These are phyloP conservation scores for Caenorhabditis parvicauda DNA, from an alignment of 2,888 invertebrate genomes.

Conservation along the genomic window DNA sequence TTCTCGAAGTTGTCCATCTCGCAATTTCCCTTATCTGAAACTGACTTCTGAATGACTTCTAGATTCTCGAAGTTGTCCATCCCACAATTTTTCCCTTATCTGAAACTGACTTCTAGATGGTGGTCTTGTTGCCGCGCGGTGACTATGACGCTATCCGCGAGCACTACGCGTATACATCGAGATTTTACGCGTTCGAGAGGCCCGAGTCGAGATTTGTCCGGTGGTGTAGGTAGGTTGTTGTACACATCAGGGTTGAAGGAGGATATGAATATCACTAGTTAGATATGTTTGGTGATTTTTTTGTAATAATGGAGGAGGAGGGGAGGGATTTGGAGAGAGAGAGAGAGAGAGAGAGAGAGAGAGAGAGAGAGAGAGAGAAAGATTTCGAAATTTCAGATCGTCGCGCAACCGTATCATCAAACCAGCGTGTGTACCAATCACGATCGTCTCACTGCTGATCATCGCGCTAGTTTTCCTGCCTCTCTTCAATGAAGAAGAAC, in stretches of 20 bases:
- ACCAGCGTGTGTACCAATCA: constrained; percentile 81
- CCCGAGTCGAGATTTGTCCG: too few relatives aligned
- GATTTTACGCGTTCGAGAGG: constrained; percentile 1
- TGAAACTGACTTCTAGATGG: neutral
- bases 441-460: constrained; percentile 77
- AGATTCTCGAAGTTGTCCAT: too few relatives aligned
- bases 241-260: too few relatives aligned
- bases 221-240: too few relatives aligned
- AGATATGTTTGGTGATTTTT: too few relatives aligned
- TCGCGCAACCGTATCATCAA: constrained; percentile 53
- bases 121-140: neutral
- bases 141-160: constrained; percentile 5
- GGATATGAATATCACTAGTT: too few relatives aligned
- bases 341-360: too few relatives aligned
- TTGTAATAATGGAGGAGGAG: too few relatives aligned
- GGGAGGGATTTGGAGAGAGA: too few relatives aligned
- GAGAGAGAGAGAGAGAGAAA: too few relatives aligned
- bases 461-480: constrained; percentile 71
- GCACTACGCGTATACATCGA: constrained; percentile 4
- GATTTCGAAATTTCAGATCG: constrained; percentile 25
- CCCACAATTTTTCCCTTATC: neutral
- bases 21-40: too few relatives aligned
- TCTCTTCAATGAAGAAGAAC: constrained; percentile 42
- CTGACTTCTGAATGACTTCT: neutral
- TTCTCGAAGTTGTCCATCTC: too few relatives aligned